phyloP scores from a whole-genome alignment of 1,140 invertebrate genomes.

The Nixonia krombeini region DNA sequence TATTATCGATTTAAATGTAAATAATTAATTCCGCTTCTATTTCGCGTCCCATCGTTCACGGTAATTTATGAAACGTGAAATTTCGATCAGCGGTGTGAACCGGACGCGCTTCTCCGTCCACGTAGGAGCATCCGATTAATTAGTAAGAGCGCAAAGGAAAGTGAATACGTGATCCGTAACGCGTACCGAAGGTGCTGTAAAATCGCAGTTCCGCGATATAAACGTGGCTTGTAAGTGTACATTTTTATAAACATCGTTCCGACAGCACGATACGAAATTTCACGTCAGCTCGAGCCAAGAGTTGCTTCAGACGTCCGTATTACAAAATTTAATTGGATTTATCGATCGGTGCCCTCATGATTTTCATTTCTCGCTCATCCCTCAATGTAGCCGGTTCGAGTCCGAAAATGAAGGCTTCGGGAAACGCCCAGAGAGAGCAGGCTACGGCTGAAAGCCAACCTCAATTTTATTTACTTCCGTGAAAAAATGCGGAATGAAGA shows the following conservation, averaged over 20 bases:
- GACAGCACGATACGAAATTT: conserved; percentile 22
- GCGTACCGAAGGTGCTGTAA: no score
- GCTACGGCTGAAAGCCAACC: conserved; percentile 8
- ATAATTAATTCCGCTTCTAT: no score
- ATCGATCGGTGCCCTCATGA: conserved; percentile 63
- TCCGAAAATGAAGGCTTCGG: conserved; percentile 27
- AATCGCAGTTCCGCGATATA: not conserved
- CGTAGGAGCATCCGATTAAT: no score
- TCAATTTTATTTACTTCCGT: conserved; percentile 12
- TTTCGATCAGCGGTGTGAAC: no score
- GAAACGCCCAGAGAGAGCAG: conserved; percentile 28
- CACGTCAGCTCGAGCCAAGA: conserved; percentile 17
- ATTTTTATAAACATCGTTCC: conserved; percentile 19
- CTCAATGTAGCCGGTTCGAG: conserved; percentile 18
- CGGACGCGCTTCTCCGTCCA: no score
- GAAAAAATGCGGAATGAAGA: not conserved
- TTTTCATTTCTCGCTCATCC: conserved; percentile 56
- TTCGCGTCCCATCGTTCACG: no score
- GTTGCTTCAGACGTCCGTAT: conserved; percentile 34
- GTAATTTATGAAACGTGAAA: no score
- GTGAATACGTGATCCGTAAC: no score
- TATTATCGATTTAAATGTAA: no score
- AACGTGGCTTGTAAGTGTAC: not conserved
- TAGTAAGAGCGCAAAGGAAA: no score
- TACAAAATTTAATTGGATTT: conserved; percentile 69